Evolutionary conservation across 2,888 invertebrate genomes (phyloP).

Genomic region (Fragum sueziense): DNA sequence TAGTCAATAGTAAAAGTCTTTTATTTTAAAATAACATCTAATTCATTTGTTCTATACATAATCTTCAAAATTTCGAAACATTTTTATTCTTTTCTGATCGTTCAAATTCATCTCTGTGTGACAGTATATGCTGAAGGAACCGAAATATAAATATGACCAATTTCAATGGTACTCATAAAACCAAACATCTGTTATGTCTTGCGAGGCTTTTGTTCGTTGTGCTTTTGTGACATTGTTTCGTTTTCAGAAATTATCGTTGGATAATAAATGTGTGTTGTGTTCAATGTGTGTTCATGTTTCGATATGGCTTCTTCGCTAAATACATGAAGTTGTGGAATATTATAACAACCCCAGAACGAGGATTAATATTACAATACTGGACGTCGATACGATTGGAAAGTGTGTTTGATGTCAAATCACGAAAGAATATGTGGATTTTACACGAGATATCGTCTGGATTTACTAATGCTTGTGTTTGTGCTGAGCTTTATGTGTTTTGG

Average conservation of each 20-base stretch:
- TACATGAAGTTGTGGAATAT: not conserved
- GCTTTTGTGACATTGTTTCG: slow-evolving; percentile 6
- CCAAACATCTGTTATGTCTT: not conserved
- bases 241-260: slow-evolving; percentile 13
- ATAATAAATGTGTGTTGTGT: slow-evolving; percentile 10
- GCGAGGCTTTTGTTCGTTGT: not conserved
- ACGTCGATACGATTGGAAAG: too few species aligned
- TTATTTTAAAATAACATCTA: too few species aligned
- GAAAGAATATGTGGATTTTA: not conserved
- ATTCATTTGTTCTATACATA: too few species aligned
- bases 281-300: slow-evolving; percentile 8
- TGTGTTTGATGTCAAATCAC: not conserved
- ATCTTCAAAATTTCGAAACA: too few species aligned
- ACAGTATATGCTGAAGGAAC: too few species aligned
- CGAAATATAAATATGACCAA: too few species aligned
- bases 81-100: too few species aligned
- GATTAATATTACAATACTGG: not conserved
- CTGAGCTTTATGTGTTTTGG: slow-evolving; percentile 6
- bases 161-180: too few species aligned
- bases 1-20: too few species aligned
- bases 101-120: too few species aligned
- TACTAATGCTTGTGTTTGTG: slow-evolving; percentile 29
- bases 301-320: not conserved
- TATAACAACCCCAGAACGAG: not conserved
- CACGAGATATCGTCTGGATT: not conserved